These are phyloP conservation scores for Eumaeus atala DNA, from an alignment of 1,140 invertebrate genomes.

Conservation along the genomic window DNA sequence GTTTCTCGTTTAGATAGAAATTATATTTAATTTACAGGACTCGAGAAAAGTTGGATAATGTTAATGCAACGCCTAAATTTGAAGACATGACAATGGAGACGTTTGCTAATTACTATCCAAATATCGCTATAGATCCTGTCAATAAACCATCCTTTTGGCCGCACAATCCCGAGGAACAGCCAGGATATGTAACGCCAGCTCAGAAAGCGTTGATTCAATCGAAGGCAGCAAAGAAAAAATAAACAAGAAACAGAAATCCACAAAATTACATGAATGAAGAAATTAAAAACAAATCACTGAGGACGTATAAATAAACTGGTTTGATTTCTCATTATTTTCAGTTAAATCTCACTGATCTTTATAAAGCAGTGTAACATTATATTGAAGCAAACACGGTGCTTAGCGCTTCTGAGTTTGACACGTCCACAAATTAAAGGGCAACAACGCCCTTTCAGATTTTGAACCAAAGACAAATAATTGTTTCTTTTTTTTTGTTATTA, in stretches of 20 bases:
- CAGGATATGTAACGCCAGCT: constrained; percentile 35
- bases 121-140: constrained; percentile 75
- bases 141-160: constrained; percentile 84
- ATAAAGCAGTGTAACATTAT: constrained; percentile 15
- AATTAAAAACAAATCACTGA: too few species aligned
- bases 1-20: neutral
- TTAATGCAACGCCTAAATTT: constrained; percentile 82
- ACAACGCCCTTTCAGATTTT: too few species aligned
- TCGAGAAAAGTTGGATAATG: constrained; percentile 72
- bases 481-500: too few species aligned
- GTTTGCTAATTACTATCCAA: constrained; percentile 81
- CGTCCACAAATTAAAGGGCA: too few species aligned
- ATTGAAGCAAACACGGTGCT: too few species aligned
- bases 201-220: constrained; percentile 27
- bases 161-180: constrained; percentile 75
- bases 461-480: too few species aligned
- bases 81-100: constrained; percentile 93
- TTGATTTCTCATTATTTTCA: too few species aligned
- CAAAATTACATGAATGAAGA: too few species aligned
- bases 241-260: too few species aligned
- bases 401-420: too few species aligned
- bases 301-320: too few species aligned
- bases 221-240: neutral
- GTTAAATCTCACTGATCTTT: neutral
- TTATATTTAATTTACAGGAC: constrained; percentile 41